Evolutionary conservation across 2,113 vertebrate species (phyloP), one percentile per base, ranked within the genome.

Genomic region (Coracopsis vasa): DNA sequence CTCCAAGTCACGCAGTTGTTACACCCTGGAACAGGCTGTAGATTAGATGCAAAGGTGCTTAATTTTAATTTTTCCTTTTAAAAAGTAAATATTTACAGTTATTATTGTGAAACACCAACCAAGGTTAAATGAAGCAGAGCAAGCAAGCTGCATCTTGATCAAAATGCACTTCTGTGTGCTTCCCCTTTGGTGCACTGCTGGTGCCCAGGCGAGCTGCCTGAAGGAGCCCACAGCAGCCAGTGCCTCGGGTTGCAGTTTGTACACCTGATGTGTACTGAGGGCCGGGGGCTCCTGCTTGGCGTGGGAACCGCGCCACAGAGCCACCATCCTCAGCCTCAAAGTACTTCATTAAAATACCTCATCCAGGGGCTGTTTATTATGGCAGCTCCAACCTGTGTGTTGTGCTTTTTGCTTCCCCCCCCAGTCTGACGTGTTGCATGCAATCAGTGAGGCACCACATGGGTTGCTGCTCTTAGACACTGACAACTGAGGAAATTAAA

Each of bases 401-500:
- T 54, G 81, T 25, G 82, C 88, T 75, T 69, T 50, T 90, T 69
- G 79, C 13, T 90, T 14, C 31, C 24, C 47, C 16, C 47, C 7
- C 24, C 65, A n/a, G n/a, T 9, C 80, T 3, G 50, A 56, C 88
- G 90, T 69, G 88, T 45, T 54, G 72, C 75, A 1, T 0, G 4
- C 67, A 9, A 9, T 16, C 50, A 0, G 81, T 9, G 90, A 83
- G 95, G 95, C 94, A 69, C 95, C 44, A 0, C 35, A 7, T 10
- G 94, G 94, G 90, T 25, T 78, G 80, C 92, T 53, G 80, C 88
- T 62, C 79, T 53, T 13, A 64, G 88, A 51, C 56, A 93, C 83
- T 96, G 95, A 94, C 94, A 81, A 8, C 69, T n/a, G 70, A 95
- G 95, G 95, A 97, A 96, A 96, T 94, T 78, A 96, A 96, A 97